A percentile compares a stretch with the other conserved stretches of the same genome.
These are phyloP conservation scores for Stegastes partitus DNA, from an alignment of 2,113 vertebrate species.

Conservation along the genomic window DNA sequence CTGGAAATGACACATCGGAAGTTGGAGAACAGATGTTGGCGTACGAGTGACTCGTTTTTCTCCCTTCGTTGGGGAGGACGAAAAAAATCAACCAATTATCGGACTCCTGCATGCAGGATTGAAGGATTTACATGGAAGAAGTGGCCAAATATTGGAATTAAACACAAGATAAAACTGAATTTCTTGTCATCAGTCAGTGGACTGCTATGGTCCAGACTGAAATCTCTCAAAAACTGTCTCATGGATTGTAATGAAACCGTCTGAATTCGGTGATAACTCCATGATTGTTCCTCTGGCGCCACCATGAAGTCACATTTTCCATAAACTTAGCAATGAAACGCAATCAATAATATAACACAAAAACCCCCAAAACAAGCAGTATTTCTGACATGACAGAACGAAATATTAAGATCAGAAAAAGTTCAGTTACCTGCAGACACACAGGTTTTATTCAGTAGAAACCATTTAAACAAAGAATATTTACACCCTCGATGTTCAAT, in stretches of 20 bases:
- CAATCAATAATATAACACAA: no score
- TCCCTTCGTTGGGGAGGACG: neutral
- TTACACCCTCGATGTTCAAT: slow-evolving; percentile 26
- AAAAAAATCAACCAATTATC: neutral
- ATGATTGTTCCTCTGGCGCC: neutral
- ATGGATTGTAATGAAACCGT: no score
- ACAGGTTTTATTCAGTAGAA: slow-evolving; percentile 29
- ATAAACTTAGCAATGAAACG: no score
- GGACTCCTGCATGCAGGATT: neutral
- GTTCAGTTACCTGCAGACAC: neutral
- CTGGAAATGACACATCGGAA: neutral
- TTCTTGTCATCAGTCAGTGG: no score
- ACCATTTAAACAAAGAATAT: slow-evolving; percentile 46
- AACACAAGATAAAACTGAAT: no score
- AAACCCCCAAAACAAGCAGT: neutral
- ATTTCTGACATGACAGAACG: neutral
- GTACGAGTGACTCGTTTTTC: neutral
- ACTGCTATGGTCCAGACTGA: no score
- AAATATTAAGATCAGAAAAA: neutral
- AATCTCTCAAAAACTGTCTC: no score
- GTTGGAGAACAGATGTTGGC: slow-evolving; percentile 18
- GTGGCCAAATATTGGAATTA: no score
- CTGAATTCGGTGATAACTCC: no score
- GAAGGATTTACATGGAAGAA: no score
- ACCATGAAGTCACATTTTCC: neutral